Evolutionary conservation across 2,113 vertebrate species (phyloP).

Genomic region (Myrmecophaga tridactyla): DNA sequence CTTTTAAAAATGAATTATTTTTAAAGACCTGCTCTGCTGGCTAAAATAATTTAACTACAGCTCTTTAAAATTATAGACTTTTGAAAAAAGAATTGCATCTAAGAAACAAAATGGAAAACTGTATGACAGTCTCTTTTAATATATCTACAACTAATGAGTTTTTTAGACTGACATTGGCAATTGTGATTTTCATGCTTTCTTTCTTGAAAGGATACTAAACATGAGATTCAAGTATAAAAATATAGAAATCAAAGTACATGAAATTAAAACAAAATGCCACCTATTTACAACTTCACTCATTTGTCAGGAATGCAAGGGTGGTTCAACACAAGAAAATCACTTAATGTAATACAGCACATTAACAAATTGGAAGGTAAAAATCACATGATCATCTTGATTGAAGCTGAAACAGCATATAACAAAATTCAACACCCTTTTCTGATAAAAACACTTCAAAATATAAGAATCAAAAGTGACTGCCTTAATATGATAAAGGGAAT

Average conservation of each 20-base stretch:
- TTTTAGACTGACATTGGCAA: background rate
- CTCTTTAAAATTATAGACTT: slow-evolving; percentile 20
- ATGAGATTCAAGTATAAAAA: background rate
- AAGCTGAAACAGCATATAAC: no score
- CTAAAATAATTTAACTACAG: slow-evolving; percentile 8
- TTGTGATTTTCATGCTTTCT: background rate
- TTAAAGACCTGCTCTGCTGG: background rate
- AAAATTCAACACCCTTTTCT: no score
- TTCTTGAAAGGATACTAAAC: background rate
- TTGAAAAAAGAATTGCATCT: background rate
- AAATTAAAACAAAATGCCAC: slow-evolving; percentile 40
- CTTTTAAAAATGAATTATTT: background rate
- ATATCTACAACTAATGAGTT: background rate
- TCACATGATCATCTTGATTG: no score
- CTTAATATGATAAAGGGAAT: no score
- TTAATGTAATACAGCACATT: no score
- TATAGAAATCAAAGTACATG: background rate
- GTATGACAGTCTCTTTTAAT: background rate
- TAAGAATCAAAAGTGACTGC: no score
- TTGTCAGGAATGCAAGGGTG: no score
- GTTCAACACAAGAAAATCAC: no score
- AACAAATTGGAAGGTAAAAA: no score
- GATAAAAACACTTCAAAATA: no score
- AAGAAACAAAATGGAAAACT: slow-evolving; percentile 11
- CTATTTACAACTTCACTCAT: slow-evolving; percentile 43